phyloP scores from a whole-genome alignment of 2,888 invertebrate species.

The Eupithecia insigniata region DNA sequence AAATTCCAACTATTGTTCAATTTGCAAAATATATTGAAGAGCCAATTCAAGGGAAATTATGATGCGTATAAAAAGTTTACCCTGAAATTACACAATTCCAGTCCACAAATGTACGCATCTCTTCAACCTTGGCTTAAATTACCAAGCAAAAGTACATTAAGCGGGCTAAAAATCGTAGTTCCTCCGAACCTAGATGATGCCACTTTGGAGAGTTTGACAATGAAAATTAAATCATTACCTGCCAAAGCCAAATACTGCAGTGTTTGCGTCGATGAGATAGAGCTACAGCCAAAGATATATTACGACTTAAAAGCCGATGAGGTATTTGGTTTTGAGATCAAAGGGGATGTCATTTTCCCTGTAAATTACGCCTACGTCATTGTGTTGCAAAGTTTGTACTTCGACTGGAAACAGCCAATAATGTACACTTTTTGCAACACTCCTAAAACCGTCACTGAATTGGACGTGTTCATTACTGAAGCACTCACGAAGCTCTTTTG shows the following conservation, averaged over 20 bases:
- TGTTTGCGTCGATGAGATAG: constrained; percentile 9
- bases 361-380: background rate
- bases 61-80: background rate
- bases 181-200: background rate
- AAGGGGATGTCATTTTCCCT: background rate
- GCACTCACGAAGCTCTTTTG: background rate
- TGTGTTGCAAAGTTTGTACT: constrained; percentile 8
- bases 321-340: background rate
- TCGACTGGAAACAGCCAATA: constrained; percentile 10
- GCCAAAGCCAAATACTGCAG: constrained; percentile 7
- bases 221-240: constrained; percentile 8
- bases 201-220: background rate
- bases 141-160: constrained; percentile 1
- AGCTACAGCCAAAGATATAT: constrained; percentile 9
- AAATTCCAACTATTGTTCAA: background rate
- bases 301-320: constrained; percentile 10
- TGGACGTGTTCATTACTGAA: constrained; percentile 2
- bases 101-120: background rate
- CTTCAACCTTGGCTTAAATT: constrained; percentile 7
- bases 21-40: background rate
- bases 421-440: background rate
- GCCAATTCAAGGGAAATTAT: background rate
- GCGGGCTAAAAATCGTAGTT: background rate
- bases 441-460: background rate
- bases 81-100: background rate